phyloP scores from a whole-genome alignment of 2,888 invertebrate genomes.

The Agrochola lota region DNA sequence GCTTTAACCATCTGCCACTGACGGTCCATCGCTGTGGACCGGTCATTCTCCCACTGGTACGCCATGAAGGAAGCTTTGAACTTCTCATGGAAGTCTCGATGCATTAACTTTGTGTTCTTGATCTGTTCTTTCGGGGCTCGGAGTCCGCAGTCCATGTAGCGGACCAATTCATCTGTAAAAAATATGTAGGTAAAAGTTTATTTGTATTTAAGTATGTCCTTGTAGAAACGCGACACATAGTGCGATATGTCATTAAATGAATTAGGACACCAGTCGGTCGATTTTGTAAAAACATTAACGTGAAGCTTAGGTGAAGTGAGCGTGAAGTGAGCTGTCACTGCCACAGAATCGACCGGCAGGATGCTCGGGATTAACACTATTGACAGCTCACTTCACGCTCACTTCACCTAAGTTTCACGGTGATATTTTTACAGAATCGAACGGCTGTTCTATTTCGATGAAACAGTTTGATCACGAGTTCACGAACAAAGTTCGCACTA shows the following conservation, averaged over 20 bases:
- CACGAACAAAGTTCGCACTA: background rate
- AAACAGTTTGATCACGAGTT: background rate
- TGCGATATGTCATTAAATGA: background rate
- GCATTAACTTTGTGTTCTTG: slow-evolving; percentile 66
- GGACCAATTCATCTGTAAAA: slow-evolving; percentile 71
- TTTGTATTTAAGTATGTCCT: background rate
- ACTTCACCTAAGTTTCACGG: too few relatives aligned
- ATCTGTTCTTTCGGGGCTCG: slow-evolving; percentile 73
- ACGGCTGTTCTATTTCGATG: too few relatives aligned
- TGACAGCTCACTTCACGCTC: too few relatives aligned
- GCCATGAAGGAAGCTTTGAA: slow-evolving; percentile 69
- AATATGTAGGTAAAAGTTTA: background rate
- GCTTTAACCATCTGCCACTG: slow-evolving; percentile 75
- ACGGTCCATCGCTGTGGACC: slow-evolving; percentile 72
- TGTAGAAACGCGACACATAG: background rate
- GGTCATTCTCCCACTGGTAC: slow-evolving; percentile 79
- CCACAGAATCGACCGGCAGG: too few relatives aligned
- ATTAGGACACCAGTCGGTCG: background rate
- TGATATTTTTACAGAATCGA: too few relatives aligned
- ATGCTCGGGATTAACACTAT: too few relatives aligned
- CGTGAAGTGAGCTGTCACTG: too few relatives aligned
- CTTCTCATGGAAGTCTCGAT: slow-evolving; percentile 69
- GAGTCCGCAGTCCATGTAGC: slow-evolving; percentile 80
- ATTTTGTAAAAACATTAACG: too few relatives aligned
- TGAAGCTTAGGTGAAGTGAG: too few relatives aligned